Percentiles rank a stretch among this genome's conserved stretches.
Conservation (phyloP, 2,113 vertebrate species). For the Mirza zaza region DNA sequence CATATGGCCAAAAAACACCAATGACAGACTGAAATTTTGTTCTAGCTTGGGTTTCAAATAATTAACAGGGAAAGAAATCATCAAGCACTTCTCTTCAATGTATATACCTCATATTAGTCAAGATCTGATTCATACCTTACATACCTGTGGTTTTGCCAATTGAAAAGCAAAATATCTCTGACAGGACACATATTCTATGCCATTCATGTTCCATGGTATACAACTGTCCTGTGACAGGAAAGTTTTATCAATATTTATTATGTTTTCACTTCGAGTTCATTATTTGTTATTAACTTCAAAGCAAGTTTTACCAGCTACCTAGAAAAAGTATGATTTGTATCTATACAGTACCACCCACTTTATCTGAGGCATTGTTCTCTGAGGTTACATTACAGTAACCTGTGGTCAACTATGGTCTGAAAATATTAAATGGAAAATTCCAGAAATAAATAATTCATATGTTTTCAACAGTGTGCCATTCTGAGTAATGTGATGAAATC, state of each 20-base stretch:
- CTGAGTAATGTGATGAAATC: not conserved
- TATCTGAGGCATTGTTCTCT: not conserved
- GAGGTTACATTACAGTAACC: not conserved
- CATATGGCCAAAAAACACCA: not conserved
- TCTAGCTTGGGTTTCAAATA: not conserved
- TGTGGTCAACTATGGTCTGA: not conserved
- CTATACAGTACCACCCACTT: not conserved
- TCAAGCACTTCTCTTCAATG: not conserved
- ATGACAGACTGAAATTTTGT: not conserved
- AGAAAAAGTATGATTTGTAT: not conserved
- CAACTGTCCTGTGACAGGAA: not conserved
- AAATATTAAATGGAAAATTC: not conserved
- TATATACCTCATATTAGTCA: not conserved
- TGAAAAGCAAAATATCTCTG: not conserved
- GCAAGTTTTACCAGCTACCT: not conserved
- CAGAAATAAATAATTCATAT: not conserved
- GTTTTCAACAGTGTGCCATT: not conserved
- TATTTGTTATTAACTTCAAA: slow-evolving; percentile 39
- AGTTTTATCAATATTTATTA: not conserved
- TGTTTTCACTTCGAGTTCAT: not conserved
- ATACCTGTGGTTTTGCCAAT: not conserved
- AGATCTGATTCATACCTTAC: not conserved
- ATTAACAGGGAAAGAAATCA: not conserved
- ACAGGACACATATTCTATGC: not conserved
- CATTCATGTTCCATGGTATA: not conserved